Evolutionary conservation across 1,140 invertebrate species (phyloP), one percentile per base, ranked within the genome.

Genomic region (Drosophila kikkawai): DNA sequence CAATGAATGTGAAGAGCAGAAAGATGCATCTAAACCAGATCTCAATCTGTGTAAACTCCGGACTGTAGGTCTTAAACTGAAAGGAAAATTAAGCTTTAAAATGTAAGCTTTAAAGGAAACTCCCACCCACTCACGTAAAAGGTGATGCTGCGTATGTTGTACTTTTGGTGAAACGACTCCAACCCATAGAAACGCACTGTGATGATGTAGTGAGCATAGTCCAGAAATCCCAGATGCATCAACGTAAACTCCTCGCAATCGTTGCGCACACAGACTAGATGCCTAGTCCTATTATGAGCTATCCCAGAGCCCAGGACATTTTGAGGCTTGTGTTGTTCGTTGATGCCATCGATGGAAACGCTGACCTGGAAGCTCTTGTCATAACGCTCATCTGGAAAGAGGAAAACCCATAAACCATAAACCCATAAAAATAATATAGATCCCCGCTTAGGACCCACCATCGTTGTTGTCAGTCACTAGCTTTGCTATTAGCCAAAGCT

Each of bases 21-120:
- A 99, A 99, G 81, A 99, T 97, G 91, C 99, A 97, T 79, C 98
- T 94, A 91, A 99, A 98, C 97, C 98, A 99, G 66, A 99, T 98
- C 94, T 99, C 98, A 85, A 99, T 96, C 93, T 98, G 97, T 11
- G 98, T 99, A 91, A 99, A 99, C 1, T 96, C 96, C 55, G 98
- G 97, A 93, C 99, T 99, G 93, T 98, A 99, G 12, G 96, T 98
- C 93, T 98, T 98, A 92, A 99, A 99, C 98, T 99, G 94, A 50
- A 50, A 13, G 8, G 11, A 42, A 37, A 13, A 12, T 7, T 5
- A 39, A 26, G 17, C 19, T 26, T 8, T 17, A n/a, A n/a, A 55
- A 1, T 1, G 42, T 41, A 53, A 44, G 37, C 7, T 9, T 13
- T 37, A 37, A 3, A 22, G 7, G 13, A 57, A 47, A 39, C 26